Percentiles rank a stretch among this genome's conserved stretches.
Evolutionary conservation across 1,140 invertebrate genomes (phyloP).

Genomic region (Caerostris darwini): DNA sequence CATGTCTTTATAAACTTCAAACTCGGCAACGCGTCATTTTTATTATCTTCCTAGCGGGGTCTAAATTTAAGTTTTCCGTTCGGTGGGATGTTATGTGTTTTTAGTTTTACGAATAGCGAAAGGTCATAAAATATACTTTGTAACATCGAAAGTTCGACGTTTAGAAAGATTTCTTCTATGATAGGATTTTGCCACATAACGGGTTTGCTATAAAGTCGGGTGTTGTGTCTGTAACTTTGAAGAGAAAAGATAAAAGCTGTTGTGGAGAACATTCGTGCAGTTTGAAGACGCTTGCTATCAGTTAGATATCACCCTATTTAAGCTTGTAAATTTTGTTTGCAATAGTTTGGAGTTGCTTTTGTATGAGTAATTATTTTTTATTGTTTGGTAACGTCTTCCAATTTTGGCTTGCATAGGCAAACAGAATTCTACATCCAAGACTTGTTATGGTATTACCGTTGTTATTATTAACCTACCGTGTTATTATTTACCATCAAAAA

Average conservation of each 20-base stretch:
- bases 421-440: no score
- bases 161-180: slow-evolving; percentile 16
- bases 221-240: not conserved
- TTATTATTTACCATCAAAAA: no score
- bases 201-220: no score
- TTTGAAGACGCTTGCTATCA: not conserved
- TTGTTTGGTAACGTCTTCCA: no score
- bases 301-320: not conserved
- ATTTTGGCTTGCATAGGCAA: no score
- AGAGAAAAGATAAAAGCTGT: no score
- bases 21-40: slow-evolving; percentile 39
- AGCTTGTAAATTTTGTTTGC: not conserved
- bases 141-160: not conserved
- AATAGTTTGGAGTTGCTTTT: not conserved
- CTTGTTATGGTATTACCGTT: no score
- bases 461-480: no score
- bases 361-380: not conserved
- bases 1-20: slow-evolving; percentile 43
- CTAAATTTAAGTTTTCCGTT: slow-evolving; percentile 47
- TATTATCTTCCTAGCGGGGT: not conserved
- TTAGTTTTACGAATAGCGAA: not conserved
- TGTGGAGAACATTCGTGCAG: no score
- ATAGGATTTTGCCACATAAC: not conserved
- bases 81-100: not conserved
- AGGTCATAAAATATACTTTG: slow-evolving; percentile 38